Evolutionary conservation across 2,113 vertebrate species (phyloP).

Genomic region (Myotis lucifugus): DNA sequence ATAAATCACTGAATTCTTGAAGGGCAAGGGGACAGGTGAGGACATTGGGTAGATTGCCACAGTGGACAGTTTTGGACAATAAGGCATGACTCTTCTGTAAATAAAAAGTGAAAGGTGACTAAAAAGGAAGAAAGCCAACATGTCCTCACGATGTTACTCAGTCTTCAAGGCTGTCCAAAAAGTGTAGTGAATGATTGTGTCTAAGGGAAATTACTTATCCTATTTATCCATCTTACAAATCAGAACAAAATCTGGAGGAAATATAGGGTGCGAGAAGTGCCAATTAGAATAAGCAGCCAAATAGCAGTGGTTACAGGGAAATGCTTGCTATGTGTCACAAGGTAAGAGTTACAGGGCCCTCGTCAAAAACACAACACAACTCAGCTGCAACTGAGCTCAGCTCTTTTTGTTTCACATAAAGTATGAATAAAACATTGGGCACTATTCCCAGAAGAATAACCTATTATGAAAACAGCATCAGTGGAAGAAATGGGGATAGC

Average conservation of each 20-base stretch:
- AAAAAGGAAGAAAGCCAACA: not conserved
- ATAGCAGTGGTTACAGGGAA: not conserved
- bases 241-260: conserved; percentile 12
- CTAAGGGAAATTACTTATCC: not conserved
- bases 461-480: conserved; percentile 52
- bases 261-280: not conserved
- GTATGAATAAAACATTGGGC: conserved; percentile 60
- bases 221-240: not conserved
- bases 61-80: not conserved
- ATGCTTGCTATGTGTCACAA: not conserved
- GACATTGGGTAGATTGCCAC: not conserved
- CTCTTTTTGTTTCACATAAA: conserved; percentile 4
- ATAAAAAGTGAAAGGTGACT: not conserved
- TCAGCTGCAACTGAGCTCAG: conserved; percentile 5
- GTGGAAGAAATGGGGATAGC: not conserved
- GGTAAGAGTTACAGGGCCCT: not conserved
- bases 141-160: not conserved
- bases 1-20: not conserved
- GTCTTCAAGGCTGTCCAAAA: not conserved
- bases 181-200: not conserved
- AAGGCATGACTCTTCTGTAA: not conserved
- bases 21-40: not conserved
- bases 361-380: not conserved
- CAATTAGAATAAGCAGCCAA: not conserved
- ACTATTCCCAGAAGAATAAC: conserved; percentile 57